Evolutionary conservation across 2,888 invertebrate species (phyloP), one percentile per base, ranked within the genome.

Genomic region (Torymus auratus): DNA sequence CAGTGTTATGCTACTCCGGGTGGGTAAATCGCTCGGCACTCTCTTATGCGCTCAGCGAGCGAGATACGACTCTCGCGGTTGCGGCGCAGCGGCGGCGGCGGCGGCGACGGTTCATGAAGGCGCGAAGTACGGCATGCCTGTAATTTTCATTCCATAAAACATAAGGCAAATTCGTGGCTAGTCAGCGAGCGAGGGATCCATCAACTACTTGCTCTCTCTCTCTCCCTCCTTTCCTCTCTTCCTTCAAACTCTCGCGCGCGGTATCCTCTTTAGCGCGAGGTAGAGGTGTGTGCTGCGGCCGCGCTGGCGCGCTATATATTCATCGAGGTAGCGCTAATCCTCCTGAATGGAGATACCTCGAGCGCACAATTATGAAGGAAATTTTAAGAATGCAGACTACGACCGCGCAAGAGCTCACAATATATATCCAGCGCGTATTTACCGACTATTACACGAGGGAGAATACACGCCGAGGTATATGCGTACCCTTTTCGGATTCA

Each of bases 131-230:
- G 78, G 64, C 80, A 73, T 81, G 79, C 80, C 83, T 84, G 83
- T 84, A 83, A 84, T 84, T 84, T 84, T 85, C 85, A 84, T 84
- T 85, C 82, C 85, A 84, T 83, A 84, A 85, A 84, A 85, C 84
- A 84, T 82, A 82, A 77, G 68, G 85, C 81, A 82, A 85, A 86
- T 86, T 85, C 84, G 85, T 80, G 83, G 83, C 85, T 85, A 85
- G 84, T 83, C 85, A 82, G 78, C 81, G 83, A 15, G 67, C 12
- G 70, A 75, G 78, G 77, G 84, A 85, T 85, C 81, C 82, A 82
- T 80, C 83, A 83, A 82, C 67, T 72, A 50, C 74, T 72, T 71
- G 82, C 69, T 14, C 28, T 28, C 28, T 28, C 28, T 28, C 28
- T 7, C 28, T 28, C 28, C 0, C 28, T 28, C 28, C 28, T 28